Evolutionary conservation across 2,113 vertebrate species (phyloP).

Genomic region (Pantherophis guttatus): DNA sequence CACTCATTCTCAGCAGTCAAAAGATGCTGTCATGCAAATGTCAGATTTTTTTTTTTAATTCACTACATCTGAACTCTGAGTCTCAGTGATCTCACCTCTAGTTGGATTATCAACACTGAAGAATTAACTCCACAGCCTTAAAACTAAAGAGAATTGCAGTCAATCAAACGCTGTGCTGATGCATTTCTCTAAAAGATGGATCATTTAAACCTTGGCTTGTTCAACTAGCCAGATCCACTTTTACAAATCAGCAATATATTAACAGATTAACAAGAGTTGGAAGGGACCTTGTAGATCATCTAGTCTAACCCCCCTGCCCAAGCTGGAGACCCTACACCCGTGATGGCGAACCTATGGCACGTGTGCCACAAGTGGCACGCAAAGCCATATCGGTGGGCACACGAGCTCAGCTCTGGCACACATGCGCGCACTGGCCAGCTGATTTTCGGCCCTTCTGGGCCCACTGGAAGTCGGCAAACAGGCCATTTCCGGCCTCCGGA

Average conservation of each 20-base stretch:
- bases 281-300: too few species aligned
- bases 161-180: neutral
- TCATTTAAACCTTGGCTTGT: neutral
- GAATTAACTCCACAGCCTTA: neutral
- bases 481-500: too few species aligned
- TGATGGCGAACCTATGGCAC: too few species aligned
- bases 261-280: too few species aligned
- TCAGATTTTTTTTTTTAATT: neutral
- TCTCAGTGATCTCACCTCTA: neutral
- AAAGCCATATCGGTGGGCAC: too few species aligned
- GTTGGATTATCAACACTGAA: neutral
- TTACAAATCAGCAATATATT: neutral
- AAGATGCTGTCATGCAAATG: neutral
- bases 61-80: neutral
- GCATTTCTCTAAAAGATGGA: neutral
- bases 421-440: too few species aligned
- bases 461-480: too few species aligned
- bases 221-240: neutral
- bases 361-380: too few species aligned
- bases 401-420: too few species aligned
- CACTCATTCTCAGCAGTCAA: neutral
- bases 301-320: too few species aligned
- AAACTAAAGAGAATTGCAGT: neutral
- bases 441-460: too few species aligned
- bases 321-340: too few species aligned